Evolutionary conservation across 2,888 invertebrate species (phyloP).

Genomic region (Sinodicranocentrus sp.): DNA sequence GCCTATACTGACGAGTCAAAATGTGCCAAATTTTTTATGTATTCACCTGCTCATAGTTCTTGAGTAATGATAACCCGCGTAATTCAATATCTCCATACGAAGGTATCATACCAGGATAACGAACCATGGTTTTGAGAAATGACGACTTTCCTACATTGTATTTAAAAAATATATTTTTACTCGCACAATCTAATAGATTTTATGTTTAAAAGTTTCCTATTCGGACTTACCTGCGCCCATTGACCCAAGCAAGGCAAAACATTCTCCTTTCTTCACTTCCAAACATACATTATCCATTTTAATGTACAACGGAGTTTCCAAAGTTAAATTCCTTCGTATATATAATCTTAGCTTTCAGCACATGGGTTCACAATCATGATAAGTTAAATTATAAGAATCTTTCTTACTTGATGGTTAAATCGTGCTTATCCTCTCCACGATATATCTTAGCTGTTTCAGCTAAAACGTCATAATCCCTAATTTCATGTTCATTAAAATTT

Average conservation of each 20-base stretch:
- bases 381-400: background rate
- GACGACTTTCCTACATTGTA: conserved; percentile 47
- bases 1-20: too few relatives aligned
- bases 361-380: background rate
- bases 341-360: background rate
- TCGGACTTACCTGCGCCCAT: conserved; percentile 33
- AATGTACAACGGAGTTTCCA: conserved; percentile 29
- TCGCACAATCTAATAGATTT: too few relatives aligned
- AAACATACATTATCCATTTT: conserved; percentile 52
- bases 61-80: conserved; percentile 22
- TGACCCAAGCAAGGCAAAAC: conserved; percentile 61
- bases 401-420: conserved; percentile 41
- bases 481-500: conserved; percentile 32
- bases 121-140: conserved; percentile 30
- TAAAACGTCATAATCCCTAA: conserved; percentile 59
- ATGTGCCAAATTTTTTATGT: background rate
- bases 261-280: conserved; percentile 51
- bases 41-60: conserved; percentile 41
- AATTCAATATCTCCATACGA: conserved; percentile 52
- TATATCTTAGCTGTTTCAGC: conserved; percentile 45
- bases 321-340: conserved; percentile 52
- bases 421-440: conserved; percentile 10
- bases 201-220: too few relatives aligned
- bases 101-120: conserved; percentile 21
- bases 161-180: too few relatives aligned